Conservation (phyloP, 2,113 vertebrate species). For the Psittacus erithacus region DNA sequence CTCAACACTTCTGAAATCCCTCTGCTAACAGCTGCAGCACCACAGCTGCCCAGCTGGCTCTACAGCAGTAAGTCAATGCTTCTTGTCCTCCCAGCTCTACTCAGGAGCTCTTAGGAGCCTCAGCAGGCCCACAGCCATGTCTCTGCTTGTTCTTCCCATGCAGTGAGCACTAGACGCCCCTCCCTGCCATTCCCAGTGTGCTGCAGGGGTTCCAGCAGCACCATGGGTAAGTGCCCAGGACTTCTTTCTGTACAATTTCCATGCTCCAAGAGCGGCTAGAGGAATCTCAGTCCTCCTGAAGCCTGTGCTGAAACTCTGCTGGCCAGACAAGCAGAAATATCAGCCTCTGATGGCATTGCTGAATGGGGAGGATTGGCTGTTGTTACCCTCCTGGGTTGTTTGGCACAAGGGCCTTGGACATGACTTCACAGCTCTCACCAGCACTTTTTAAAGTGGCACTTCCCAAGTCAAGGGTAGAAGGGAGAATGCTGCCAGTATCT, state of each 20-base stretch:
- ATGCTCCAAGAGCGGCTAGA: background rate
- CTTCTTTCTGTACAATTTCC: background rate
- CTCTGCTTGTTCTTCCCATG: background rate
- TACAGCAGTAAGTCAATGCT: fast-evolving
- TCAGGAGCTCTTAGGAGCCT: background rate
- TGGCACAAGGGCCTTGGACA: background rate
- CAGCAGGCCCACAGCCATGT: background rate
- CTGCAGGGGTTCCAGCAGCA: background rate
- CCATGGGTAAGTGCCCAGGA: background rate
- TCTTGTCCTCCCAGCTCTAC: background rate
- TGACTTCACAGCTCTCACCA: background rate
- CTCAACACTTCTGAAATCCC: background rate
- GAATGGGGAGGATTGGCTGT: background rate
- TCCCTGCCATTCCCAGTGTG: background rate
- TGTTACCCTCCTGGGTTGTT: background rate
- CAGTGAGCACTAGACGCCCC: background rate
- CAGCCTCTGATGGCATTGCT: background rate
- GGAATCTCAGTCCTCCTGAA: background rate
- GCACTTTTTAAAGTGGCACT: background rate
- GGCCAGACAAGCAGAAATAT: background rate
- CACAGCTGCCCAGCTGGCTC: background rate
- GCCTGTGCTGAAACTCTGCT: background rate
- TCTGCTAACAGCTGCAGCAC: background rate
- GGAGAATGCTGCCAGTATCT: background rate
- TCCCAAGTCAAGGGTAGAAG: background rate